Evolutionary conservation across 2,113 vertebrate genomes (phyloP).

Genomic region (Neodon shergylaensis): DNA sequence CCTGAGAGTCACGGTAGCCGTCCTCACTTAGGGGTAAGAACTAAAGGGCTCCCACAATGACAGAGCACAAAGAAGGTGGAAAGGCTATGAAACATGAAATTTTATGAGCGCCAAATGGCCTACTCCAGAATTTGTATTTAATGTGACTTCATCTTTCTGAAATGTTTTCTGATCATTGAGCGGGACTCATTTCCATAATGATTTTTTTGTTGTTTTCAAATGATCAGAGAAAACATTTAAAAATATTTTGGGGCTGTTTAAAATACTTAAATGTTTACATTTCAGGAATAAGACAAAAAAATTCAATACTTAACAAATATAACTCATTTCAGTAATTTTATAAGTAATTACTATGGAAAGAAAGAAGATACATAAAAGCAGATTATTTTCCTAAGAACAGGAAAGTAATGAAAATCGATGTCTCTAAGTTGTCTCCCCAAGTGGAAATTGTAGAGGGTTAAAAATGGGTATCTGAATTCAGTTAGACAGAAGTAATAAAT

Average conservation of each 20-base stretch:
- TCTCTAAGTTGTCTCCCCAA: not conserved
- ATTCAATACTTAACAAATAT: not conserved
- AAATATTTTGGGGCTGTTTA: not conserved
- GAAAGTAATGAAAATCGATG: not conserved
- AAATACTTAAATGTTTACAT: not conserved
- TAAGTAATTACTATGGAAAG: not conserved
- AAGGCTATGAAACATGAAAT: not conserved
- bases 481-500: not conserved
- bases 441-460: not conserved
- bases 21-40: not conserved
- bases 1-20: not conserved
- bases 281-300: not conserved
- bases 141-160: not conserved
- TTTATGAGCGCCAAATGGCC: not conserved
- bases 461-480: not conserved
- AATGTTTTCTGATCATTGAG: not conserved
- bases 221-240: conserved; percentile 1
- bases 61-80: not conserved
- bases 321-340: not conserved
- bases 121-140: not conserved
- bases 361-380: not conserved
- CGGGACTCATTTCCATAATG: not conserved
- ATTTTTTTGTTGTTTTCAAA: not conserved
- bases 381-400: not conserved
- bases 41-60: not conserved